Evolutionary conservation across 2,113 vertebrate species (phyloP), one percentile per base, ranked within the genome.

Genomic region (Petrocephalus zakoni): DNA sequence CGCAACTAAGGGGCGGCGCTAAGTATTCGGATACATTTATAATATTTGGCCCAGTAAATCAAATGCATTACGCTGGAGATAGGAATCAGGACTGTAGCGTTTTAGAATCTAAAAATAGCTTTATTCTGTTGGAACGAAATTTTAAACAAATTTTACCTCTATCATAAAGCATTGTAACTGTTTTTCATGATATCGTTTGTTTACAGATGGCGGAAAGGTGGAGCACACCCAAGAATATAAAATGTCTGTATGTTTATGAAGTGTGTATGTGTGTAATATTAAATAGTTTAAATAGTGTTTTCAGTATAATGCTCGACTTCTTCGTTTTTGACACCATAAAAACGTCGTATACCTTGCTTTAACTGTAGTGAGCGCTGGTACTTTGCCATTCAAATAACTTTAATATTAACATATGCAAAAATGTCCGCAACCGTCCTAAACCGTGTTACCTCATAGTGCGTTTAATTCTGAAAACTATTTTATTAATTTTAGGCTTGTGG

Each of bases 331-430:
- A 68, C 61, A 29, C n/a, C n/a, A 13, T 68, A n/a, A 46, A 42
- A 46, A 46, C 37, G 13, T 19, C 78, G 19, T 49, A 83, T 46
- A 4, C 19, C 19, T 49, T 46, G 22, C 37, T 9, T 49, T 47
- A 83, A 49, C 37, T 22, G 81, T 9, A 55, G 13, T 34, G 29
- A 46, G 9, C 37, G 0, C 46, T 37, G 25, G 25, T 61, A 9
- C 85, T 87, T 58, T 87, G 55, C 34, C 19, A 58, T 87, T 87
- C 85, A 87, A 53, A 53, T 85, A 34, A 15, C 78, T 68, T 72
- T 75, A 52, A 58, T 86, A 52, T 34, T 15, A 21, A 55, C 19
- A 8, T 86, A 56, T 83, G 52, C 89, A 34, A 9, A 53, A 13
- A 47, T 78, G 13, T 55, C 22, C 55, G 49, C 46, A 68, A 19